Conservation (phyloP, 2,797 vertebrate species). For the Nyctalus aviator region DNA sequence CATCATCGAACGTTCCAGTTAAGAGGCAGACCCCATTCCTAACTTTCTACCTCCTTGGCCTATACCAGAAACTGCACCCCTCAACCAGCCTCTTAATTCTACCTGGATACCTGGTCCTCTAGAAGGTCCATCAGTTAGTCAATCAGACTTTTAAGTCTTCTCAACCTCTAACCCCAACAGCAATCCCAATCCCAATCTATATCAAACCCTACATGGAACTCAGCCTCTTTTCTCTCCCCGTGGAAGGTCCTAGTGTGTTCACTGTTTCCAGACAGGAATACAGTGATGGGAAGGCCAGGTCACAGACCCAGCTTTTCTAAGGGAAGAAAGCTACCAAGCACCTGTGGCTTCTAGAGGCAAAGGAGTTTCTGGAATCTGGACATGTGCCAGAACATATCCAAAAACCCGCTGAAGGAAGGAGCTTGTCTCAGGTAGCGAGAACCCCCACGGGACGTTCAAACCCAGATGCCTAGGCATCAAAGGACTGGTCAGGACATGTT, state of each 20-base stretch:
- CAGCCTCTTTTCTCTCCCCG: conserved; percentile 16
- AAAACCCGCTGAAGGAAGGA: conserved; percentile 34
- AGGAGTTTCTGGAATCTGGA: conserved; percentile 44
- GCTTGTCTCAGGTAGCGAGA: conserved; percentile 31
- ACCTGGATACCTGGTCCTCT: background rate
- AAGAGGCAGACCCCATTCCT: conserved; percentile 33
- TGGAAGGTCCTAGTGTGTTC: conserved; percentile 51
- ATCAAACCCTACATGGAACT: conserved; percentile 50
- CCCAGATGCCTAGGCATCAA: background rate
- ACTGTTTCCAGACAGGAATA: conserved; percentile 38
- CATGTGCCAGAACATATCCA: conserved; percentile 62
- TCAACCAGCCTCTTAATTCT: conserved; percentile 44
- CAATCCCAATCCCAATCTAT: conserved; percentile 8
- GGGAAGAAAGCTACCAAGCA: conserved; percentile 56
- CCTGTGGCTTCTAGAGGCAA: conserved; percentile 28
- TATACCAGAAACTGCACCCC: conserved; percentile 4
- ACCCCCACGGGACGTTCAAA: conserved; percentile 37
- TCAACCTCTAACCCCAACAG: background rate
- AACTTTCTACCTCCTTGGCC: conserved; percentile 29
- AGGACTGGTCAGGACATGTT: background rate
- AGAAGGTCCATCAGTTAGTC: background rate
- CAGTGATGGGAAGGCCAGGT: conserved; percentile 20
- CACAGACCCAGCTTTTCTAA: conserved; percentile 62
- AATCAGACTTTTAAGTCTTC: conserved; percentile 7
- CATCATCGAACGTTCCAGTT: conserved; percentile 11